These are phyloP conservation scores for Dryas iulia DNA, from an alignment of 1,140 invertebrate genomes.

Conservation along the genomic window DNA sequence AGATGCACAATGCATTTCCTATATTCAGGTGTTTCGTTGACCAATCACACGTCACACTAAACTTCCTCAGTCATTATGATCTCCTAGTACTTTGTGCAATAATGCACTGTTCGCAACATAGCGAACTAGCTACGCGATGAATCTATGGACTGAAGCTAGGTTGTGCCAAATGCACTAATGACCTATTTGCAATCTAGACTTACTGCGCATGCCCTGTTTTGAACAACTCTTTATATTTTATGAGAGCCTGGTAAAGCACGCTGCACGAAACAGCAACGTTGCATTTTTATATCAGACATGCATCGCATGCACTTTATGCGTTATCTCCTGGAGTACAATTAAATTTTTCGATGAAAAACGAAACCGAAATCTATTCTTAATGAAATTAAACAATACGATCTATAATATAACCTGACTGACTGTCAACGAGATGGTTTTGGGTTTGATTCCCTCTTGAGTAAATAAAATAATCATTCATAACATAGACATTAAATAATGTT, in stretches of 20 bases:
- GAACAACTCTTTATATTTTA: conserved; percentile 7
- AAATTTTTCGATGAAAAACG: too few species aligned
- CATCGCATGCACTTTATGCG: too few species aligned
- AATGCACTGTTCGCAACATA: conserved; percentile 33
- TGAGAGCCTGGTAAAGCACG: conserved; percentile 29
- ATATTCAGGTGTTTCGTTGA: conserved; percentile 32
- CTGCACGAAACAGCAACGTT: conserved; percentile 19
- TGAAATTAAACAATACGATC: too few species aligned
- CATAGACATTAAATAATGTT: too few species aligned
- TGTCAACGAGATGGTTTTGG: too few species aligned
- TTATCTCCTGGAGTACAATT: too few species aligned
- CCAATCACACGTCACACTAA: conserved; percentile 26
- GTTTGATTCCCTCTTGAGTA: too few species aligned
- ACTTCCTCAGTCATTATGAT: conserved; percentile 30
- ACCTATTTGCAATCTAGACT: conserved; percentile 16
- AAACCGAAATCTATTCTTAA: too few species aligned
- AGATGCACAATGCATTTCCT: conserved; percentile 47
- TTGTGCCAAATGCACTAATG: conserved; percentile 13
- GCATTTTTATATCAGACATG: background rate
- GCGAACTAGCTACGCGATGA: conserved; percentile 25
- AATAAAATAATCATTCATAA: too few species aligned
- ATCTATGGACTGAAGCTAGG: conserved; percentile 31
- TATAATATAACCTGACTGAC: too few species aligned
- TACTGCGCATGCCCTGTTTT: conserved; percentile 41
- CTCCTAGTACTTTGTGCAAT: conserved; percentile 40